Base-by-base conservation (phyloP, 2,113 vertebrate species). In the Columba livia region DNA sequence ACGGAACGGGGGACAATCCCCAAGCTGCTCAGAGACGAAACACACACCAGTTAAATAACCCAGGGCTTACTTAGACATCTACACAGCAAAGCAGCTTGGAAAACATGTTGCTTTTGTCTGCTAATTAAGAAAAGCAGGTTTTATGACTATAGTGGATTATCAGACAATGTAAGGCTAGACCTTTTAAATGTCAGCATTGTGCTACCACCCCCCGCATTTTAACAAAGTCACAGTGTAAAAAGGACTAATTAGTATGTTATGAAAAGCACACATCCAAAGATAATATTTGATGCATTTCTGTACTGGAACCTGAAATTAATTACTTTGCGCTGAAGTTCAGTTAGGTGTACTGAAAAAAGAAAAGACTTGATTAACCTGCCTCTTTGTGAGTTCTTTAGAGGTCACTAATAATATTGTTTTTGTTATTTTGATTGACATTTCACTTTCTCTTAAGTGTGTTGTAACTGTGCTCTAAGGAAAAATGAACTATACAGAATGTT, bases 171-270 rank as follows among this genome's bases (percentile, higher is more conserved):
- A 81, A 89, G 79, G 75, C 9, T 83, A 82, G 94, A 94, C 89
- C 92, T 96, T 94, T 93, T 62, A 97, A 93, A 90, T 88, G 25
- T 71, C 92, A 97, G 78, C 94, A 85, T 79, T 97, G 85, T 97
- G 93, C 89, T 69, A 82, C 70, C 91, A 71, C 93, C 53, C 62
- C 21, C 26, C 0, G 1, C 4, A 18, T 66, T 92, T 91, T 95
- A 89, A 91, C 79, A 60, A 94, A 89, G 47, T 58, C 95, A 80
- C 58, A 70, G 67, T 29, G 74, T 92, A 97, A 97, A 88, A 95
- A 93, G 72, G 96, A 95, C 89, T 97, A 96, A 97, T 96, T 96
- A 93, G 61, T 60, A 61, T 48, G 40, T 77, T 93, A 67, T 70
- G 83, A 89, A 95, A 88, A 85, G 80, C 85, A 89, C 5, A 48